Percentiles rank a stretch among this genome's conserved stretches.
These are phyloP conservation scores for Trachemys scripta DNA, from an alignment of 2,113 vertebrate species.

Conservation along the genomic window DNA sequence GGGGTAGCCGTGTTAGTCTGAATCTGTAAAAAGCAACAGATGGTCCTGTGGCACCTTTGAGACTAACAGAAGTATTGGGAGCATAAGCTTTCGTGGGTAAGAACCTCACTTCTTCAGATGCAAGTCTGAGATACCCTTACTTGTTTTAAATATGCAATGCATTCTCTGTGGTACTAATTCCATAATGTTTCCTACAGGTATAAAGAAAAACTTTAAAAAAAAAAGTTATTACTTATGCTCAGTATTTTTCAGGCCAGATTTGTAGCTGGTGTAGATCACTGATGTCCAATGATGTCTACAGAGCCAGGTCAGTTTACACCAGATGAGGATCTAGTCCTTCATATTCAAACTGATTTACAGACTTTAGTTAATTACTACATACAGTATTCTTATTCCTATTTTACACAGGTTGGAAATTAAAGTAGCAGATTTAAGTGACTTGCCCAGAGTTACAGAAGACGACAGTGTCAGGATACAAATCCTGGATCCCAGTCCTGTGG, in stretches of 20 bases:
- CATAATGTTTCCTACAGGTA: not conserved
- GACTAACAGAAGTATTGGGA: too few species aligned
- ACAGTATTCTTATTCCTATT: not conserved
- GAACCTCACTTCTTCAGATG: too few species aligned
- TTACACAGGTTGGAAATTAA: not conserved
- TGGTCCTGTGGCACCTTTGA: too few species aligned
- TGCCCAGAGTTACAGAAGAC: not conserved
- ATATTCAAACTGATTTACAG: not conserved
- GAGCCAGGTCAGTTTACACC: not conserved
- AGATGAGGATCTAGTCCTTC: not conserved
- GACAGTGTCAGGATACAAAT: not conserved
- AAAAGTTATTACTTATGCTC: not conserved
- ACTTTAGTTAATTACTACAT: not conserved
- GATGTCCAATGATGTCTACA: not conserved
- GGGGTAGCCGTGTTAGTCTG: too few species aligned
- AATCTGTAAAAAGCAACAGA: too few species aligned
- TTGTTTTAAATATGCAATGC: not conserved
- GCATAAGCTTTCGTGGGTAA: too few species aligned
- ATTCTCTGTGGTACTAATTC: not conserved
- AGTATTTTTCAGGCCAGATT: not conserved
- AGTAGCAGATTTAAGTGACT: not conserved
- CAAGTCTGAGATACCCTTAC: not conserved
- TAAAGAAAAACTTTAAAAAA: not conserved
- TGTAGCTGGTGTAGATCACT: not conserved
- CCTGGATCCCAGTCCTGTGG: not conserved